Evolutionary conservation across 2,888 invertebrate species (phyloP), one percentile per base, ranked within the genome.

Genomic region (Teleiodes luculella): DNA sequence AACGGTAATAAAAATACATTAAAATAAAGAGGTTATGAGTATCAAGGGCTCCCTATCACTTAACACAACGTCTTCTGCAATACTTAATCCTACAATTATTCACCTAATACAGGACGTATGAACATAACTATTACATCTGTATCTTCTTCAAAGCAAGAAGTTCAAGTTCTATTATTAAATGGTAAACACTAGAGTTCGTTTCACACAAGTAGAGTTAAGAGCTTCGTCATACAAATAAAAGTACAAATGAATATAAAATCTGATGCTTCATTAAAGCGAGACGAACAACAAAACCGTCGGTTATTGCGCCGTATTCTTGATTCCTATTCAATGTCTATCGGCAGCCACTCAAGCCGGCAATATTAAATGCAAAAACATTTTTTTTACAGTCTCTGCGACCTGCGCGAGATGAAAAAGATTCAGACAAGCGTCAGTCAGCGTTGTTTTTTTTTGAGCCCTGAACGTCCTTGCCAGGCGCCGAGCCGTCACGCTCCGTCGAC

Each of bases 391-490:
- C 33, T 13, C 2, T 2, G 28, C 57, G 43, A 57, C 59, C 48
- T 60, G 46, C 8, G 24, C 20, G 63, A 63, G 66, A 70, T 66
- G 65, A 70, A 73, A 72, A 74, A 65, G 58, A 62, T 50, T 58
- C 50, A 57, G 55, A 60, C 63, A 70, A 65, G 61, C 61, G 66
- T 63, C 56, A 60, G 57, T 65, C 64, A 62, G 57, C 59, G 58
- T 11, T 56, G 57, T 50, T 60, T 65, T 75, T 79, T 79, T 80
- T 77, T 61, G 57, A 70, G 64, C 64, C 67, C 67, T 68, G 60
- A 64, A 58, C 73, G 83, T 83, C 83, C 83, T 84, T 83, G 82
- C 70, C 57, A 63, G 76, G 75, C 75, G 76, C 71, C 75, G 66
- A 65, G 16, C 62, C 70, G 80, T 78, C 79, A 83, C 76, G 82